Percentiles rank a stretch among this genome's conserved stretches.
Evolutionary conservation across 2,888 invertebrate genomes (phyloP).

Genomic region (Teleiodes luculella): DNA sequence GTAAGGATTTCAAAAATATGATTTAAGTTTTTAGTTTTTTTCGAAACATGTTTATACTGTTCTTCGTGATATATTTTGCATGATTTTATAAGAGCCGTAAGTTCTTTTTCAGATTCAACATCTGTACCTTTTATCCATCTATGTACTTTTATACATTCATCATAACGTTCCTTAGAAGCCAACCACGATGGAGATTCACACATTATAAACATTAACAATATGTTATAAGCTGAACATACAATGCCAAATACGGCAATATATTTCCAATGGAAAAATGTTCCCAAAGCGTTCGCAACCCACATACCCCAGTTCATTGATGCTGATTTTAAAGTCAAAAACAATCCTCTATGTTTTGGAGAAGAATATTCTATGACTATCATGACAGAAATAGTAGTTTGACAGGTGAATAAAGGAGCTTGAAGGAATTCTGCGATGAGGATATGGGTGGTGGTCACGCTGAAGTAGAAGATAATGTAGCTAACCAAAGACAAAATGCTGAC

Average conservation of each 20-base stretch:
- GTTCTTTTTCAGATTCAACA: conserved; percentile 22
- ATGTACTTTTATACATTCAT: conserved; percentile 26
- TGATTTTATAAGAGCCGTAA: conserved; percentile 21
- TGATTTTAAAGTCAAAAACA: conserved; percentile 24
- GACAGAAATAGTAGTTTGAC: conserved; percentile 5
- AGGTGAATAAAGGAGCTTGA: background rate
- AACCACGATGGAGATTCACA: conserved; percentile 32
- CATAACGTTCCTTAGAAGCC: conserved; percentile 24
- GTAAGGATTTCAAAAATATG: conserved; percentile 18
- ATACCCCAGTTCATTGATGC: conserved; percentile 25
- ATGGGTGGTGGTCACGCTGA: background rate
- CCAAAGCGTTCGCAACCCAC: conserved; percentile 26
- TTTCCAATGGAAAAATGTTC: conserved; percentile 26
- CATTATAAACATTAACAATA: conserved; percentile 19
- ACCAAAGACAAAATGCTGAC: background rate
- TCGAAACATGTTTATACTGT: conserved; percentile 14
- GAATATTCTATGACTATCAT: conserved; percentile 25
- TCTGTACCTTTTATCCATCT: conserved; percentile 22
- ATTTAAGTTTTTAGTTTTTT: conserved; percentile 19
- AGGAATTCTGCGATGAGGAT: background rate
- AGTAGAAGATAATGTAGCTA: background rate
- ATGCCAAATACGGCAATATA: conserved; percentile 21
- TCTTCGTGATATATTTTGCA: conserved; percentile 24
- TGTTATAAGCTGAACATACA: conserved; percentile 18
- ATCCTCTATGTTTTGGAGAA: conserved; percentile 26